phyloP scores from a whole-genome alignment of 2,888 invertebrate genomes.

The Hipparchia semele region DNA sequence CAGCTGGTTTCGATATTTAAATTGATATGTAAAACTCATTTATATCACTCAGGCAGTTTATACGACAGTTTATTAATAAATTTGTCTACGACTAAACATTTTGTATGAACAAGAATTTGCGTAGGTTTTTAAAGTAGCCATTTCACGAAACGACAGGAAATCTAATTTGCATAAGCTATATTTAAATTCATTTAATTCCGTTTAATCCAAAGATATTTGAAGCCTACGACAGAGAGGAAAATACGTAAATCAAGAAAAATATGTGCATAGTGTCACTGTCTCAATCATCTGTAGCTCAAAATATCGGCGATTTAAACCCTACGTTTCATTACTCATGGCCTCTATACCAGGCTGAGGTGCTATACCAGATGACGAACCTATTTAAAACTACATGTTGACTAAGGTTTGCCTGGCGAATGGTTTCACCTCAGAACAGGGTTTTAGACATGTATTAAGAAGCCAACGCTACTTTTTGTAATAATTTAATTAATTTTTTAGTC shows the following conservation, averaged over 20 bases:
- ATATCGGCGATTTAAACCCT: too few species aligned
- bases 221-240: background rate
- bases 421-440: too few species aligned
- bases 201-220: conserved; percentile 2
- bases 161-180: conserved; percentile 7
- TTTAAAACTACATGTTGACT: too few species aligned
- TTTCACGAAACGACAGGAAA: conserved; percentile 19
- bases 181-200: conserved; percentile 12
- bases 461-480: too few species aligned
- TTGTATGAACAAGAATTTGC: conserved; percentile 17
- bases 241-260: background rate
- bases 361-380: too few species aligned
- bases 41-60: conserved; percentile 8
- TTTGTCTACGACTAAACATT: conserved; percentile 17
- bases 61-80: conserved; percentile 11
- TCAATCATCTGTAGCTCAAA: too few species aligned
- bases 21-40: conserved; percentile 7
- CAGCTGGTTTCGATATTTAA: background rate
- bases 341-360: too few species aligned
- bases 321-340: too few species aligned
- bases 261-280: too few species aligned
- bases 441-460: too few species aligned
- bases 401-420: too few species aligned
- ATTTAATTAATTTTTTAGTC: too few species aligned
- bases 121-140: conserved; percentile 21